These are phyloP conservation scores for Parnassius mnemosyne DNA, from an alignment of 2,888 invertebrate genomes.

Conservation along the genomic window DNA sequence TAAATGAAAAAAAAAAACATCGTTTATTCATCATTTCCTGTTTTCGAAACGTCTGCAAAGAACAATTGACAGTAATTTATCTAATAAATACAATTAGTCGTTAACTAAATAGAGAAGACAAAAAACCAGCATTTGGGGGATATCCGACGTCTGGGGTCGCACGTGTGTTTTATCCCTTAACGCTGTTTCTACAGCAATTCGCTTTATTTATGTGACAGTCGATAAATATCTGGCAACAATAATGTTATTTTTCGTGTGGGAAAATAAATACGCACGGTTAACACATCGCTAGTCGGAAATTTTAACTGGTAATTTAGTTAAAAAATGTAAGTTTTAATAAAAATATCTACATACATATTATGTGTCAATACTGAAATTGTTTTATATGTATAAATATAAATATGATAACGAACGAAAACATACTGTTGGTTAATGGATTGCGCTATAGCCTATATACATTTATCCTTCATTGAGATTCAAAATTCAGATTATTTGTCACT, in stretches of 20 bases:
- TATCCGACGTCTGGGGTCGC: conserved; percentile 30
- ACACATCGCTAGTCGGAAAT: no score
- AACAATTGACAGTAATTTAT: conserved; percentile 28
- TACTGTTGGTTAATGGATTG: no score
- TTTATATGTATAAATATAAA: no score
- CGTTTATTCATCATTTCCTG: not conserved
- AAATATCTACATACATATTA: no score
- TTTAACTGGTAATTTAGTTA: no score
- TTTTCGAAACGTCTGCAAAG: not conserved
- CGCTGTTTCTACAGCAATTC: conserved; percentile 18
- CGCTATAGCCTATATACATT: no score
- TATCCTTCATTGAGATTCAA: no score
- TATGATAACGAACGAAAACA: no score
- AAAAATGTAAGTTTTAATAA: no score
- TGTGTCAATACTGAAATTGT: no score
- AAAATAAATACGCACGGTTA: conserved; percentile 8
- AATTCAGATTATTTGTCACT: no score
- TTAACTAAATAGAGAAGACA: conserved; percentile 19
- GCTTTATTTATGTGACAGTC: conserved; percentile 26
- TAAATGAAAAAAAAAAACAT: not conserved
- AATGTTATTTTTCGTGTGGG: conserved; percentile 12
- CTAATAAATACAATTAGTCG: conserved; percentile 29
- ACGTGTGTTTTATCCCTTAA: conserved; percentile 24
- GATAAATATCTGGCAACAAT: conserved; percentile 23
- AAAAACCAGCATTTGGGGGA: conserved; percentile 31